phyloP scores from a whole-genome alignment of 2,888 invertebrate genomes.

The Hypsopygia costalis region DNA sequence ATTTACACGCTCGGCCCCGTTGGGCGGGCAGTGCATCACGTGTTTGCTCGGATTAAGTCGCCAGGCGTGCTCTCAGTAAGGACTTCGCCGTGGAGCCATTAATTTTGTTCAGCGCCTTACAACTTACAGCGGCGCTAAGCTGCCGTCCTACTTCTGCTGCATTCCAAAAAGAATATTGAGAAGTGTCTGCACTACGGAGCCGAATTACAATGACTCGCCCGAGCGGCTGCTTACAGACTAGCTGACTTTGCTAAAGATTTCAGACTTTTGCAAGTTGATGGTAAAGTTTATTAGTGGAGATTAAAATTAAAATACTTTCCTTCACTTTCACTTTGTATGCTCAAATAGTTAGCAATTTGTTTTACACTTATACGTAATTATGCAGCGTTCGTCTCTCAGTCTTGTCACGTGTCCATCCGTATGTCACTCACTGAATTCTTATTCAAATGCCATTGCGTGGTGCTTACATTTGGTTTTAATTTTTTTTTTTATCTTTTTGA shows the following conservation, averaged over 20 bases:
- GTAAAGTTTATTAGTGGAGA: not conserved
- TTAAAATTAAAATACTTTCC: not conserved
- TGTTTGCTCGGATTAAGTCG: constrained; percentile 16
- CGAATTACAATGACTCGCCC: constrained; percentile 7
- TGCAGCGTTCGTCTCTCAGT: too few species aligned
- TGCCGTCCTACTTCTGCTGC: constrained; percentile 16
- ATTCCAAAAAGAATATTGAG: constrained; percentile 18
- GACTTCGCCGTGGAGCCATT: constrained; percentile 16
- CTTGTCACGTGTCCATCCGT: too few species aligned
- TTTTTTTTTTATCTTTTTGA: too few species aligned
- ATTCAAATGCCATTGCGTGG: too few species aligned
- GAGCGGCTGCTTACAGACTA: constrained; percentile 4
- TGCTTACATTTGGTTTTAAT: too few species aligned
- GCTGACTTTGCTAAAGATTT: constrained; percentile 6
- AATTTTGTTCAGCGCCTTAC: constrained; percentile 21
- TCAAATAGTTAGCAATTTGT: too few species aligned
- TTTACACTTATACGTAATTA: too few species aligned
- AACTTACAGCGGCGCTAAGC: constrained; percentile 17
- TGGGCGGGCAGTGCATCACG: constrained; percentile 12
- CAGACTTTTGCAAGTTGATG: not conserved
- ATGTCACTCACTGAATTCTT: too few species aligned
- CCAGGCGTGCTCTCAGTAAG: constrained; percentile 10
- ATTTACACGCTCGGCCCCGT: not conserved
- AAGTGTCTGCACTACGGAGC: constrained; percentile 10
- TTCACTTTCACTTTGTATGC: too few species aligned